Percentiles rank a stretch among this genome's conserved stretches.
phyloP scores from a whole-genome alignment of 2,888 invertebrate species.

The Ormyrus rosae region DNA sequence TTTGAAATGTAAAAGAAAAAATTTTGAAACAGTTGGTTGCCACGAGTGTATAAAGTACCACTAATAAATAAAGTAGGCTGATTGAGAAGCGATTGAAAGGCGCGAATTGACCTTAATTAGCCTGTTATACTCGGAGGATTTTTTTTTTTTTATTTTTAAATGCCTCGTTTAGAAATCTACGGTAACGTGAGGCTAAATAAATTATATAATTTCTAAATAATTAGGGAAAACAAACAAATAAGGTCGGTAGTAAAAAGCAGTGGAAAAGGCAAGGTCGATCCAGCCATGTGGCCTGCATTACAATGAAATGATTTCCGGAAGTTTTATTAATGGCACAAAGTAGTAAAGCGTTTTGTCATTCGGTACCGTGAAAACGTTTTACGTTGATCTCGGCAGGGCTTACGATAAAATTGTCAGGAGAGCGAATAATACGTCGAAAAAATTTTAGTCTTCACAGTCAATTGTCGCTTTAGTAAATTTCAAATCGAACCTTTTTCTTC shows the following conservation, averaged over 20 bases:
- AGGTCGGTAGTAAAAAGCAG: too few relatives aligned
- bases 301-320: slow-evolving; percentile 32
- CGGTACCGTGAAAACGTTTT: slow-evolving; percentile 2
- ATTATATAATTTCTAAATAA: too few relatives aligned
- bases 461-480: not conserved
- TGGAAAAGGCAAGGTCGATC: not conserved
- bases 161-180: too few relatives aligned
- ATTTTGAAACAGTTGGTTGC: too few relatives aligned
- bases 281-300: not conserved
- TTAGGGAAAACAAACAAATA: too few relatives aligned
- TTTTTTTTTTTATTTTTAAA: too few relatives aligned
- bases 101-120: not conserved
- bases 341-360: slow-evolving; percentile 7
- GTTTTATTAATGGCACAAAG: slow-evolving; percentile 8
- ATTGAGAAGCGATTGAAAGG: not conserved
- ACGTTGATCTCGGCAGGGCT: not conserved
- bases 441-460: not conserved
- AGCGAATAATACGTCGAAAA: not conserved
- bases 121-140: too few relatives aligned
- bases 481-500: too few relatives aligned
- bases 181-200: too few relatives aligned
- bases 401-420: slow-evolving; percentile 7
- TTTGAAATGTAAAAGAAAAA: too few relatives aligned
- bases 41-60: not conserved
- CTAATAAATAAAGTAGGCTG: not conserved